A percentile compares a stretch with the other conserved stretches of the same genome.
Evolutionary conservation across 2,888 invertebrate genomes (phyloP).

Genomic region (Gnatocerus cornutus): DNA sequence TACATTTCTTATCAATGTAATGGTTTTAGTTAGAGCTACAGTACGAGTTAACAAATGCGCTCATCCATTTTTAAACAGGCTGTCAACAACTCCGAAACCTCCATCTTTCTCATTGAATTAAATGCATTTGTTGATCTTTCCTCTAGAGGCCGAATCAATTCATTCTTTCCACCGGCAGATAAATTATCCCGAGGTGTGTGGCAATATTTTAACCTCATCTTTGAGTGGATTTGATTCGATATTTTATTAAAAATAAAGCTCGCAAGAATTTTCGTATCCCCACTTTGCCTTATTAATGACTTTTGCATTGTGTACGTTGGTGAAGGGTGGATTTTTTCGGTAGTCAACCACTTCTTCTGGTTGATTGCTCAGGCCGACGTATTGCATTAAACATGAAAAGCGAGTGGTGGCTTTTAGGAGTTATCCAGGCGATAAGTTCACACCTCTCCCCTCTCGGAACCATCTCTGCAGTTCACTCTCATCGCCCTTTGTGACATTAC

Average conservation of each 20-base stretch:
- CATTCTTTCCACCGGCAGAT: conserved; percentile 19
- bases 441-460: conserved; percentile 52
- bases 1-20: conserved; percentile 63
- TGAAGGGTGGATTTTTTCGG: conserved; percentile 41
- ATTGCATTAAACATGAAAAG: conserved; percentile 70
- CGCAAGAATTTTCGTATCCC: not conserved
- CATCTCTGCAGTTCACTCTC: conserved; percentile 50
- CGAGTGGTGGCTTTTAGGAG: conserved; percentile 66
- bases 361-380: conserved; percentile 63
- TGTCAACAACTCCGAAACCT: conserved; percentile 57
- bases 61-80: conserved; percentile 65
- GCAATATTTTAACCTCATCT: not conserved
- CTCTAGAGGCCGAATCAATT: conserved; percentile 22
- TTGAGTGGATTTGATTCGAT: not conserved
- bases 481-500: conserved; percentile 45
- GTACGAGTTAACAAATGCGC: conserved; percentile 59
- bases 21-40: conserved; percentile 55
- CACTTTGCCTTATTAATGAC: conserved; percentile 23
- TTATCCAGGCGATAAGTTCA: conserved; percentile 67
- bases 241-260: conserved; percentile 4
- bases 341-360: conserved; percentile 59
- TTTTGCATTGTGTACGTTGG: conserved; percentile 36
- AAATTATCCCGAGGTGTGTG: conserved; percentile 14
- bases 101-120: conserved; percentile 54
- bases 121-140: conserved; percentile 56